Evolutionary conservation across 2,113 vertebrate species (phyloP).

Genomic region (Atlantisia rogersi): DNA sequence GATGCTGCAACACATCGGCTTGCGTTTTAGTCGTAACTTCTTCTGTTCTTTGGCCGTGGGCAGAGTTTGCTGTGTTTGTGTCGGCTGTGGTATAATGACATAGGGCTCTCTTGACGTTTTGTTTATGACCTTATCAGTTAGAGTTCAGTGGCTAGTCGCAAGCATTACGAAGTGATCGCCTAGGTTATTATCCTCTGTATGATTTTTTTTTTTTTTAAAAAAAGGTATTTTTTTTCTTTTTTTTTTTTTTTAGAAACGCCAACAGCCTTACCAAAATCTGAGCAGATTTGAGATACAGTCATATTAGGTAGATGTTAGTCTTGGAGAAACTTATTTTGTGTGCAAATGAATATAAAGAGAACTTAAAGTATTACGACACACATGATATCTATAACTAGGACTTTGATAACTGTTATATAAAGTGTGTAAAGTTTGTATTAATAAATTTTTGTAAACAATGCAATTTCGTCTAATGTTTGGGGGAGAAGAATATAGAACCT

Average conservation of each 20-base stretch:
- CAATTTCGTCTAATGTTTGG: slow-evolving; percentile 94
- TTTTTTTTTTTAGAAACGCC: slow-evolving; percentile 81
- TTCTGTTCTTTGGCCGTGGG: slow-evolving; percentile 80
- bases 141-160: slow-evolving; percentile 82
- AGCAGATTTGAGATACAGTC: slow-evolving; percentile 84
- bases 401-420: slow-evolving; percentile 93
- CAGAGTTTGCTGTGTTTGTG: slow-evolving; percentile 81
- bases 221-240: not conserved
- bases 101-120: slow-evolving; percentile 81
- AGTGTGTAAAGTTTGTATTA: slow-evolving; percentile 99
- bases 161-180: slow-evolving; percentile 82
- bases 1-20: slow-evolving; percentile 99
- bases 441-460: slow-evolving; percentile 99
- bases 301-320: slow-evolving; percentile 83
- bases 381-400: slow-evolving; percentile 86
- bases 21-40: slow-evolving; percentile 86
- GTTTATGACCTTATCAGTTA: slow-evolving; percentile 79
- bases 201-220: not conserved
- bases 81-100: slow-evolving; percentile 76
- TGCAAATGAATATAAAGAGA: slow-evolving; percentile 87
- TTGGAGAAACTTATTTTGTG: slow-evolving; percentile 87
- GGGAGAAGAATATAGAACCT: slow-evolving; percentile 70
- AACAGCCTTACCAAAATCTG: slow-evolving; percentile 92
- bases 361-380: slow-evolving; percentile 87
- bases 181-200: slow-evolving; percentile 85